Evolutionary conservation across 2,888 invertebrate genomes (phyloP).

Genomic region (Drosophila engyochracea): DNA sequence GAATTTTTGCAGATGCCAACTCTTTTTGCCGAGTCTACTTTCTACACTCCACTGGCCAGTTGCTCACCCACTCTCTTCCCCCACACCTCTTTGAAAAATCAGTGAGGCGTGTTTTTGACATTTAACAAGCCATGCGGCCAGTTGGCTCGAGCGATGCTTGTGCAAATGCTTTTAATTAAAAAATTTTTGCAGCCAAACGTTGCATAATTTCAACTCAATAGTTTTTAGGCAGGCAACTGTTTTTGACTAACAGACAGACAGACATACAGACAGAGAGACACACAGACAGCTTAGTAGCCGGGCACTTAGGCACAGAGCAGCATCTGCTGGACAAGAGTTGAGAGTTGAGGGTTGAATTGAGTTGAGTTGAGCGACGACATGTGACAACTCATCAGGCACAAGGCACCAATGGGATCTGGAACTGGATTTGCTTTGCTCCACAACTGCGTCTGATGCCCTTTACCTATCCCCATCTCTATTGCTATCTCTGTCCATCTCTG

Average conservation of each 20-base stretch:
- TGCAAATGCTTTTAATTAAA: conserved; percentile 74
- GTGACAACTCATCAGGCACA: conserved; percentile 76
- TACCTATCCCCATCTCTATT: neutral
- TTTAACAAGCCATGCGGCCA: conserved; percentile 69
- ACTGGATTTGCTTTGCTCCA: conserved; percentile 31
- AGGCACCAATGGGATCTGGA: conserved; percentile 59
- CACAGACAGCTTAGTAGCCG: conserved; percentile 48
- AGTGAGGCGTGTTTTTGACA: conserved; percentile 75
- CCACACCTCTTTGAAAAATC: conserved; percentile 46
- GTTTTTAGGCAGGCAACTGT: conserved; percentile 46
- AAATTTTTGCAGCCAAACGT: conserved; percentile 70
- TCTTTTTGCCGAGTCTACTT: conserved; percentile 26
- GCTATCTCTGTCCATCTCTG: neutral
- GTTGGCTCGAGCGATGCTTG: conserved; percentile 49
- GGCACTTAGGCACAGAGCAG: conserved; percentile 48
- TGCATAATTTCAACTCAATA: conserved; percentile 71
- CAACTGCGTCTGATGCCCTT: conserved; percentile 1
- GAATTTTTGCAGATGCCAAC: conserved; percentile 64
- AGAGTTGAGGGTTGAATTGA: conserved; percentile 20
- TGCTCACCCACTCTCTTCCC: neutral
- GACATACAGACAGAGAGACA: neutral
- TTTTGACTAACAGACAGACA: conserved; percentile 29
- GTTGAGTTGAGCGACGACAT: conserved; percentile 64
- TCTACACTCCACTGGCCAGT: neutral
- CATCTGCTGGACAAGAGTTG: conserved; percentile 17